Evolutionary conservation across 2,888 invertebrate species (phyloP).

Genomic region (Meteorus cinctellus): DNA sequence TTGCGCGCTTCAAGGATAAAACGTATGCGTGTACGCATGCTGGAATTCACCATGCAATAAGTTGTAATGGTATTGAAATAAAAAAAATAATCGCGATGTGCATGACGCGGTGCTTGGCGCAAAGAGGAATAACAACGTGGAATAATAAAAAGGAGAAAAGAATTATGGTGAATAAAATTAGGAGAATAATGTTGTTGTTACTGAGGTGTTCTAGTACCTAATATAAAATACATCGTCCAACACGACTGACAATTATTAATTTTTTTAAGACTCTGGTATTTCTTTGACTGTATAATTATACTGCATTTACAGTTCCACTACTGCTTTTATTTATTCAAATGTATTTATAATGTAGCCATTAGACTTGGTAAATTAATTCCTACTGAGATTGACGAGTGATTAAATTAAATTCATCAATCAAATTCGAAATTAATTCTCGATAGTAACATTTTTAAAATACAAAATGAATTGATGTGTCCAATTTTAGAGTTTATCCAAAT

Average conservation of each 20-base stretch:
- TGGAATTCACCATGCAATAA: constrained; percentile 52
- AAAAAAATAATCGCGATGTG: constrained; percentile 8
- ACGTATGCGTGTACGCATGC: constrained; percentile 42
- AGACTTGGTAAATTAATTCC: too few species aligned
- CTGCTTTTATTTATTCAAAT: not conserved
- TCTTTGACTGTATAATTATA: not conserved
- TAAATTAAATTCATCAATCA: too few species aligned
- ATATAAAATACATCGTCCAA: not conserved
- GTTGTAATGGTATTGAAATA: constrained; percentile 10
- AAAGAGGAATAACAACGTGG: not conserved
- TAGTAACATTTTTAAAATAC: too few species aligned
- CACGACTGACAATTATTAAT: not conserved
- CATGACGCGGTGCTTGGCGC: not conserved
- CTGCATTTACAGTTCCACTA: not conserved
- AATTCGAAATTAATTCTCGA: too few species aligned
- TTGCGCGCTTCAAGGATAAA: constrained; percentile 24
- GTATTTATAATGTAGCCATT: too few species aligned
- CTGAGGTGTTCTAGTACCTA: constrained; percentile 4
- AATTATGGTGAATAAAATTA: constrained; percentile 5
- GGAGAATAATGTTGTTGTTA: not conserved
- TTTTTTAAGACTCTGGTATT: not conserved
- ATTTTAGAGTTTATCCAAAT: too few species aligned
- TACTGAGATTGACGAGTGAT: too few species aligned
- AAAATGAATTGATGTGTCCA: too few species aligned
- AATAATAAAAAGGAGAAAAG: not conserved